Evolutionary conservation across 2,113 vertebrate species (phyloP).

Genomic region (Sebastes fasciatus): DNA sequence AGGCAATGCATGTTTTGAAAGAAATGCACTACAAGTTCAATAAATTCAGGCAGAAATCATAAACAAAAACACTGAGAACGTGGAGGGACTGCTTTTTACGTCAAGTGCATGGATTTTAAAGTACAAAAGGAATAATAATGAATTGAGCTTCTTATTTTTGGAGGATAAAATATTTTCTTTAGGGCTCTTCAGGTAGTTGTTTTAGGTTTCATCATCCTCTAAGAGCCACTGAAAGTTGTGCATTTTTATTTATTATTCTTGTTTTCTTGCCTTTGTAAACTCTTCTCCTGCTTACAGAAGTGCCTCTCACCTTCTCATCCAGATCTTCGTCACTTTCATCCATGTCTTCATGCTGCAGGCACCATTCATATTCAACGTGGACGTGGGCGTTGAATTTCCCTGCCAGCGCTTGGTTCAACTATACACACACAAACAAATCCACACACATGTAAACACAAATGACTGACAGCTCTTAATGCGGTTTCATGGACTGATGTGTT

Average conservation of each 20-base stretch:
- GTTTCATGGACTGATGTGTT: neutral
- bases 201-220: neutral
- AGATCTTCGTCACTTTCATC: conserved; percentile 98
- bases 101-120: neutral
- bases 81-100: neutral
- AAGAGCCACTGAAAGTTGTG: neutral
- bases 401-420: conserved; percentile 94
- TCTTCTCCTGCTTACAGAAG: neutral
- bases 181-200: neutral
- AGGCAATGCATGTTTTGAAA: neutral
- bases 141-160: neutral
- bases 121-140: neutral
- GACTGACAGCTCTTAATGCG: neutral
- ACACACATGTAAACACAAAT: conserved; percentile 6
- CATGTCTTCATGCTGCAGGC: conserved; percentile 94
- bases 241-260: neutral
- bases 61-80: neutral
- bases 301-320: conserved; percentile 90
- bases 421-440: conserved; percentile 32
- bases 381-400: conserved; percentile 97
- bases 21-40: neutral
- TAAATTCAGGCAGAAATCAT: neutral
- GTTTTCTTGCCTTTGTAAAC: neutral
- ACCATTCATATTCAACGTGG: conserved; percentile 98
- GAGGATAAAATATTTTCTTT: neutral